Conservation (phyloP, 2,113 vertebrate species). For the Eidolon helvum region DNA sequence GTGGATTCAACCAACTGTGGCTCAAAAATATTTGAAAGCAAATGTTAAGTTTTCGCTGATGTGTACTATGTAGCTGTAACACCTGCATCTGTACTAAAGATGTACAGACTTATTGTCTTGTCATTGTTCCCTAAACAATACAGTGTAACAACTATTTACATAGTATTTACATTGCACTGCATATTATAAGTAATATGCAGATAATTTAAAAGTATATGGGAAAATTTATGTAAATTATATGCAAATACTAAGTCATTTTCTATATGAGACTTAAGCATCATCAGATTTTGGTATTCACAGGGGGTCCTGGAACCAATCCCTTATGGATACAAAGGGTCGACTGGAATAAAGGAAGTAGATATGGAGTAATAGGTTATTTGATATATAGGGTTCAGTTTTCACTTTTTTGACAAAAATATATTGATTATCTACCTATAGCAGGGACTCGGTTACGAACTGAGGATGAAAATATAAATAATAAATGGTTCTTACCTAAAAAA, state of each 20-base stretch:
- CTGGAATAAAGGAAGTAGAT: not conserved
- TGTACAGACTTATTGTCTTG: not conserved
- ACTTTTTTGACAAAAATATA: not conserved
- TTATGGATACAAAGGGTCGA: not conserved
- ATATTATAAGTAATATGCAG: not conserved
- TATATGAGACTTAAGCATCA: not conserved
- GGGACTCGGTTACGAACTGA: not conserved
- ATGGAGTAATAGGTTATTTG: accelerated
- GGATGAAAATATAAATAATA: conserved; percentile 3
- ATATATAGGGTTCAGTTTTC: not conserved
- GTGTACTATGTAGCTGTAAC: not conserved
- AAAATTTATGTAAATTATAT: not conserved
- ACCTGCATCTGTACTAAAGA: not conserved
- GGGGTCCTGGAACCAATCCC: not conserved
- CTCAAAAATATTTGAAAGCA: not conserved
- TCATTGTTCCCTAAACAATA: not conserved
- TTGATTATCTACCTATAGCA: not conserved
- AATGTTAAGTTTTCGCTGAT: not conserved
- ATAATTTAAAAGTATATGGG: not conserved
- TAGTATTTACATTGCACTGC: not conserved
- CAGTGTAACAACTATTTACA: not conserved
- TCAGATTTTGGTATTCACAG: not conserved
- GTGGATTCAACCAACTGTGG: not conserved
- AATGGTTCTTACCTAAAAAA: not conserved
- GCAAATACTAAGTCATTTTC: not conserved